Evolutionary conservation across 2,888 invertebrate genomes (phyloP), one percentile per base, ranked within the genome.

Genomic region (Marasmarcha lunaedactyla): DNA sequence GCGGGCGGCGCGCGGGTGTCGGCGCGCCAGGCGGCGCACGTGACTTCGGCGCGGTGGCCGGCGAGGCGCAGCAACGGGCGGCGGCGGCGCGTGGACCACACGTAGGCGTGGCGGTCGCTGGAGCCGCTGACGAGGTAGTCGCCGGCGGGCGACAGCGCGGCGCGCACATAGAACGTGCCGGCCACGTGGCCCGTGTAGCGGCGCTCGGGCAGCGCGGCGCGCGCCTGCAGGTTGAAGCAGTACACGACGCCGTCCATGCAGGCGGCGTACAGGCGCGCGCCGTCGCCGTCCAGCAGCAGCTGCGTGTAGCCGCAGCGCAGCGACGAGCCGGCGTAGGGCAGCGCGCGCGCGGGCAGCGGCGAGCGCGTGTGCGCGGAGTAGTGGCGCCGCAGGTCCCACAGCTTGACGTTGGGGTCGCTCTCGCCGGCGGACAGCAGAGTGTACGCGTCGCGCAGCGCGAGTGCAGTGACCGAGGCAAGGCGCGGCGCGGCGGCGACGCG

Each of bases 161-260:
- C 87, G 68, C 94, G 95, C 26, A 96, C 90, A 69, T 93, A 96
- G 74, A 93, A 95, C 0, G 93, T 90, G 40, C 87, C 86, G 66
- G 90, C 92, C 52, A 90, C 86, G 63, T 94, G 90, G 0, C 96
- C 96, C 10, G 76, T 69, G 58, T 89, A 90, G 36, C 84, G 70
- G 53, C 85, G 87, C 42, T 89, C 67, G 0, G 94, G 93, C 40
- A 88, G 67, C 10, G 86, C 67, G 55, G 86, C 79, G 62, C 89
- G 91, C 0, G 90, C 87, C 1, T 88, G 84, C 39, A 94, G 74
- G 63, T 95, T 93, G 64, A 91, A 96, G 59, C 92, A 89, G 64
- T 95, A 95, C 44, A 97, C 91, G 36, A 88, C 88, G 59, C 90
- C 89, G 65, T 95, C 94, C 86, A 94, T 90, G 67, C 95, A 95